These are phyloP conservation scores for Rotaria sp. DNA, from an alignment of 2,888 invertebrate genomes.

Conservation along the genomic window DNA sequence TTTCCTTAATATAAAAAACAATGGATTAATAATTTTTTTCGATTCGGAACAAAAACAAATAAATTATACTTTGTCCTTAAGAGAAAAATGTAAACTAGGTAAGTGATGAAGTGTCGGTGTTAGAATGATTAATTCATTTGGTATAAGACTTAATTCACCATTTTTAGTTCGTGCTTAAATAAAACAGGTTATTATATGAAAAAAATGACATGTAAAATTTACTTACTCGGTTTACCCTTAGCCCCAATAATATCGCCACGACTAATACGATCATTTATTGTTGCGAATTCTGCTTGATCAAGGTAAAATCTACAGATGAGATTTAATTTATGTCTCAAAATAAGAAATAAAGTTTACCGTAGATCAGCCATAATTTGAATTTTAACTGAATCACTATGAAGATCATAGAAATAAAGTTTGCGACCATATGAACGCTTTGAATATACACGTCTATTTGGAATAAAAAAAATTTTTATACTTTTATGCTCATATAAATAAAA, in stretches of 20 bases:
- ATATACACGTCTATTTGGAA: slow-evolving; percentile 65
- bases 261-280: slow-evolving; percentile 72
- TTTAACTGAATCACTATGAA: slow-evolving; percentile 87
- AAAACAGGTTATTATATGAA: neutral
- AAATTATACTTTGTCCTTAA: slow-evolving; percentile 80
- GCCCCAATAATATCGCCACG: slow-evolving; percentile 88
- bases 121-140: slow-evolving; percentile 72
- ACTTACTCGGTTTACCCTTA: slow-evolving; percentile 46
- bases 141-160: slow-evolving; percentile 89
- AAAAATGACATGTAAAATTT: neutral
- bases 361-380: slow-evolving; percentile 93
- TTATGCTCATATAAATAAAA: neutral
- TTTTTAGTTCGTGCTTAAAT: slow-evolving; percentile 67
- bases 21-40: no score
- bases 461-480: neutral
- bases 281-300: slow-evolving; percentile 67
- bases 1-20: slow-evolving; percentile 62
- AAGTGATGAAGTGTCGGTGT: slow-evolving; percentile 96
- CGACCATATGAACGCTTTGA: slow-evolving; percentile 84
- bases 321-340: neutral
- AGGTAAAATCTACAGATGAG: slow-evolving; percentile 43
- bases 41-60: neutral
- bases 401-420: slow-evolving; percentile 93
- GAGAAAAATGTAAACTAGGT: slow-evolving; percentile 89
- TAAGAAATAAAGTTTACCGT: slow-evolving; percentile 46